A percentile compares a stretch with the other conserved stretches of the same genome.
These are phyloP conservation scores for Teleogryllus occipitalis DNA, from an alignment of 1,140 invertebrate species.

Conservation along the genomic window DNA sequence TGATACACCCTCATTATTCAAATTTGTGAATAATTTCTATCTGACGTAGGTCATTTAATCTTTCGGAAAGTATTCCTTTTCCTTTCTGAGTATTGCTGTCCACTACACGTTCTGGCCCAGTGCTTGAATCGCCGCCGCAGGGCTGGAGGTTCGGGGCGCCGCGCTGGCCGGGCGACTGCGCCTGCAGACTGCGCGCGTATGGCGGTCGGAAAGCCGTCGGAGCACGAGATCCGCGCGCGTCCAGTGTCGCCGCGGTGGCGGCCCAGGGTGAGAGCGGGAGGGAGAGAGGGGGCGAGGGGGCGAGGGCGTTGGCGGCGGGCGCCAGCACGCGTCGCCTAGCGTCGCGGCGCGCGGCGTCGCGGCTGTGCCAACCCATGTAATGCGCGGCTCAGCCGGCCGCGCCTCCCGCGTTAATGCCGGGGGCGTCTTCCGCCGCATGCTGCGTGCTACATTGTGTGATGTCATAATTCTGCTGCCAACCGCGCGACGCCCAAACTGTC, in stretches of 20 bases:
- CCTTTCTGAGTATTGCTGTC: too few relatives aligned
- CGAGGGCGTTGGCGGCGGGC: neutral
- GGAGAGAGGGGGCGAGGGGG: neutral
- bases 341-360: neutral
- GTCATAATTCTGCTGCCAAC: conserved; percentile 1
- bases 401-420: neutral
- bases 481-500: neutral
- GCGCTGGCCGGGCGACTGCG: too few relatives aligned
- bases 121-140: too few relatives aligned
- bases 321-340: neutral
- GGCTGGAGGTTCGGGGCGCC: too few relatives aligned
- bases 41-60: too few relatives aligned
- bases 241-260: neutral
- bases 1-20: too few relatives aligned
- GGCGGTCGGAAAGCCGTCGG: too few relatives aligned
- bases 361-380: neutral
- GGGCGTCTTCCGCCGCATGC: conserved; percentile 1
- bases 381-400: neutral
- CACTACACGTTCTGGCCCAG: too few relatives aligned
- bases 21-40: too few relatives aligned
- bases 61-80: too few relatives aligned
- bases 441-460: neutral
- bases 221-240: too few relatives aligned
- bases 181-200: too few relatives aligned
- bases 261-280: neutral